phyloP scores from a whole-genome alignment of 30 jellyfish, hydroid and myxozoan species.

The Rhopilema esculentum region DNA sequence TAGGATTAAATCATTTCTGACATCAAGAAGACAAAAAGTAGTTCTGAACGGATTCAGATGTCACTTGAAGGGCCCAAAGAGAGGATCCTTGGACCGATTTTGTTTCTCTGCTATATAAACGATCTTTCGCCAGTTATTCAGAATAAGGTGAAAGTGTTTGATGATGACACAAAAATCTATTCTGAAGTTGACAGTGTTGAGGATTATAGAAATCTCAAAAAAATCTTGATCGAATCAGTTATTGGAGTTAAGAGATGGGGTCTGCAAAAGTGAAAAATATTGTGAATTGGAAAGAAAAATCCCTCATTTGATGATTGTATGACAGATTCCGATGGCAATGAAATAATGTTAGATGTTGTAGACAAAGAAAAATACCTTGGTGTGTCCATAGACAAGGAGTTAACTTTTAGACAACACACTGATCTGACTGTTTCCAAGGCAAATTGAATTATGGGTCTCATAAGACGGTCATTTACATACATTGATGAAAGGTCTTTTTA shows the following conservation, averaged over 20 bases:
- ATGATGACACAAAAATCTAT: slow-evolving; percentile 52
- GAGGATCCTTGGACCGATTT: slow-evolving; percentile 65
- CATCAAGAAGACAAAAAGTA: slow-evolving; percentile 52
- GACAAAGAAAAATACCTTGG: slow-evolving; percentile 53
- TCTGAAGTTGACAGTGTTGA: slow-evolving; percentile 22
- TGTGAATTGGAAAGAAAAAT: slow-evolving; percentile 39
- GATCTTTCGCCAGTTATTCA: slow-evolving; percentile 43
- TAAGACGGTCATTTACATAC: slow-evolving; percentile 29
- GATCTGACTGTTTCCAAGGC: slow-evolving; percentile 39
- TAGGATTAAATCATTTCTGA: slow-evolving; percentile 54
- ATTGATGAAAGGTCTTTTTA: slow-evolving; percentile 13
- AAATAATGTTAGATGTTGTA: slow-evolving; percentile 37
- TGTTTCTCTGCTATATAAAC: slow-evolving; percentile 43
- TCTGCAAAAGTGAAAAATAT: slow-evolving; percentile 41
- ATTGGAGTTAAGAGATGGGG: slow-evolving; percentile 49
- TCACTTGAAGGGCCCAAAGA: slow-evolving; percentile 61
- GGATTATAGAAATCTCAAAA: slow-evolving; percentile 2
- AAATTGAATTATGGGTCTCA: slow-evolving; percentile 24
- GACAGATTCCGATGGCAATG: slow-evolving; percentile 31
- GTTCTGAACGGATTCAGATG: slow-evolving; percentile 54
- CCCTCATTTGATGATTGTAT: slow-evolving; percentile 46
- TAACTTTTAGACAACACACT: slow-evolving; percentile 29
- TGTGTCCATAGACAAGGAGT: slow-evolving; percentile 32
- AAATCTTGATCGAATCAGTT: slow-evolving; percentile 42
- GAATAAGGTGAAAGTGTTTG: slow-evolving; percentile 46